Evolutionary conservation across 2,113 vertebrate species (phyloP).

Genomic region (Anguilla rostrata): DNA sequence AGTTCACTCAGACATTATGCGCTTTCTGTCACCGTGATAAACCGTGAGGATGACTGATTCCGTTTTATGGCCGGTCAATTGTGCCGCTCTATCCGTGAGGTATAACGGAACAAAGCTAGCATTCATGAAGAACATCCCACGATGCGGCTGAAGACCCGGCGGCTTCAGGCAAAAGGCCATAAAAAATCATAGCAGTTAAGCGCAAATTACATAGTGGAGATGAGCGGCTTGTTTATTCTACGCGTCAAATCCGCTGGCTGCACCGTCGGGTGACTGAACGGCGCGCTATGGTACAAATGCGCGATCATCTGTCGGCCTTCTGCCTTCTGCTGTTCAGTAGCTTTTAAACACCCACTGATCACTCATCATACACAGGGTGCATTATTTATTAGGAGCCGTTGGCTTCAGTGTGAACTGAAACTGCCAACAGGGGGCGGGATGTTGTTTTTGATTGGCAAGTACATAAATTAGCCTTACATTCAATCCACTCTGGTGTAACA

Average conservation of each 20-base stretch:
- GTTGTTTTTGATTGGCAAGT: background rate
- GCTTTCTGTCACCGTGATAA: background rate
- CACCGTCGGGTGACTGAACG: background rate
- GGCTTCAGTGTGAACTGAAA: background rate
- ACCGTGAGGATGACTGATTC: conserved; percentile 47
- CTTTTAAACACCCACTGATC: background rate
- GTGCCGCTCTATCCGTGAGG: conserved; percentile 59
- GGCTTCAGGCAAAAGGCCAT: conserved; percentile 49
- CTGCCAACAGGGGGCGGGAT: background rate
- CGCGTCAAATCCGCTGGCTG: conserved; percentile 27
- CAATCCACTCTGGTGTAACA: background rate
- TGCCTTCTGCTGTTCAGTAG: background rate
- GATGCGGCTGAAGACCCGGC: conserved; percentile 51
- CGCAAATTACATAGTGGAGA: conserved; percentile 70
- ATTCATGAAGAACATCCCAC: conserved; percentile 64
- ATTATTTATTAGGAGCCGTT: background rate
- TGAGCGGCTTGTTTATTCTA: conserved; percentile 61
- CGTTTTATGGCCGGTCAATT: conserved; percentile 59
- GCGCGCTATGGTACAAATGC: background rate
- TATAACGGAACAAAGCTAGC: conserved; percentile 64
- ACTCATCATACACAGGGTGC: background rate
- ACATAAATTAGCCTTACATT: no score
- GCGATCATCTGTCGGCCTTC: background rate
- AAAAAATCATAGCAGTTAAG: conserved; percentile 61
- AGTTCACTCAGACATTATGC: conserved; percentile 19